Conservation (phyloP, 2,113 vertebrate genomes). For the Anser brachyrhynchus region DNA sequence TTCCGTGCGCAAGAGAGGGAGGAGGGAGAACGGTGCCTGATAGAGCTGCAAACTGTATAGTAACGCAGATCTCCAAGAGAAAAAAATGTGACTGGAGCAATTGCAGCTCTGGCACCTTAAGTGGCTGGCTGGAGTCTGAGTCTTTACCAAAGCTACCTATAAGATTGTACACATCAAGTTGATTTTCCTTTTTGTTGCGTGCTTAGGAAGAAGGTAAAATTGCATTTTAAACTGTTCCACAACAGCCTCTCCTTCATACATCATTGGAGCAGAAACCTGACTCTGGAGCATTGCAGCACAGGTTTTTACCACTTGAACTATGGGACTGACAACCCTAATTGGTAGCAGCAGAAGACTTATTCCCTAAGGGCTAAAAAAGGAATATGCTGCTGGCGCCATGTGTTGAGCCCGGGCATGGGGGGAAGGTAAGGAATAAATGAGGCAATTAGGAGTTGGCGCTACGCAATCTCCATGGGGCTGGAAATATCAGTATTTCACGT, state of each 20-base stretch:
- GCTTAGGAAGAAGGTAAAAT: constrained; percentile 49
- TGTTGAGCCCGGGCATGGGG: constrained; percentile 58
- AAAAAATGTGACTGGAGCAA: not conserved
- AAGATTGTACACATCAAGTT: constrained; percentile 28
- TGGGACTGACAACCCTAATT: constrained; percentile 66
- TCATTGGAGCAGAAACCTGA: constrained; percentile 64
- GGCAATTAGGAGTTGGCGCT: constrained; percentile 60
- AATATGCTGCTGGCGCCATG: constrained; percentile 66
- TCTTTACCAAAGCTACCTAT: not conserved
- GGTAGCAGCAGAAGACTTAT: constrained; percentile 67
- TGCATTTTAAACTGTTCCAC: constrained; percentile 63
- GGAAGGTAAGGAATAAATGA: constrained; percentile 59
- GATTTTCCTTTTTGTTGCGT: constrained; percentile 38
- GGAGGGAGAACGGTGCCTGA: not conserved
- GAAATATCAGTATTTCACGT: constrained; percentile 5
- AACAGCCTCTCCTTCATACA: constrained; percentile 61
- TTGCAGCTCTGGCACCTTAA: not conserved
- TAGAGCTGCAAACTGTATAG: not conserved
- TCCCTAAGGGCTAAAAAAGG: constrained; percentile 50
- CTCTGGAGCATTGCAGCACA: constrained; percentile 57
- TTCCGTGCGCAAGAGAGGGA: not conserved
- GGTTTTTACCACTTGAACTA: constrained; percentile 64
- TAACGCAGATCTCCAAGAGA: not conserved
- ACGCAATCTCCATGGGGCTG: constrained; percentile 3
- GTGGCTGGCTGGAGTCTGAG: not conserved